A percentile compares a stretch with the other conserved stretches of the same genome.
Evolutionary conservation across 1,140 invertebrate genomes (phyloP).

Genomic region (Drosophila serrata): DNA sequence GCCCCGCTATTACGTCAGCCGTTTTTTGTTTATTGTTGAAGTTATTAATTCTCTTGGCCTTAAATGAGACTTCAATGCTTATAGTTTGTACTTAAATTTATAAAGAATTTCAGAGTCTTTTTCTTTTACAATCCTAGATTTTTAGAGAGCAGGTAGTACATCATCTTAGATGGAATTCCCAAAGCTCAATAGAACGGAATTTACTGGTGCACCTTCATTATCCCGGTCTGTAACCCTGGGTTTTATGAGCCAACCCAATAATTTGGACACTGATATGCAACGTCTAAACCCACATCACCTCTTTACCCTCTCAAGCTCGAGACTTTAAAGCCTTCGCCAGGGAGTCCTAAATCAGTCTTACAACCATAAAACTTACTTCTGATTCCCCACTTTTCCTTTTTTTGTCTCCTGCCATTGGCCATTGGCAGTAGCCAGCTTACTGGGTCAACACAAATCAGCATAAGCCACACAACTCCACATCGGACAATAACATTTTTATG

Average conservation of each 20-base stretch:
- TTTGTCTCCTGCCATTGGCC: slow-evolving; percentile 26
- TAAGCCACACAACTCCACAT: slow-evolving; percentile 78
- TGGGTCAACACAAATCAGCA: slow-evolving; percentile 80
- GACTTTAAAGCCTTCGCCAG: slow-evolving; percentile 40
- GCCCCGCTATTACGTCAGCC: slow-evolving; percentile 11
- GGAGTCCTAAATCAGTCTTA: slow-evolving; percentile 68
- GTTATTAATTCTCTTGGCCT: slow-evolving; percentile 14
- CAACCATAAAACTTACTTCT: slow-evolving; percentile 59
- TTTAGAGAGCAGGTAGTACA: neutral
- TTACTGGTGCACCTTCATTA: slow-evolving; percentile 19
- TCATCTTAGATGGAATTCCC: slow-evolving; percentile 15
- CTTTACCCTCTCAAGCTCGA: neutral
- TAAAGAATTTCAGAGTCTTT: neutral
- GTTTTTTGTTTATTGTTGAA: slow-evolving; percentile 30
- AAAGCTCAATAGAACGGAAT: slow-evolving; percentile 2
- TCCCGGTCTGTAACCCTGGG: neutral
- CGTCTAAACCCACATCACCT: slow-evolving; percentile 32
- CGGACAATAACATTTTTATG: slow-evolving; percentile 83
- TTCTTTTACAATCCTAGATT: no score
- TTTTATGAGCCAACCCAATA: slow-evolving; percentile 37
- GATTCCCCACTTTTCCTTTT: slow-evolving; percentile 12
- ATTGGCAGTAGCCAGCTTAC: slow-evolving; percentile 47
- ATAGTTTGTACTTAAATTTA: neutral
- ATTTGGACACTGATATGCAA: slow-evolving; percentile 23
- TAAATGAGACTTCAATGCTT: neutral